Conservation (phyloP, 2,797 vertebrate species). For the Valencia hispanica region DNA sequence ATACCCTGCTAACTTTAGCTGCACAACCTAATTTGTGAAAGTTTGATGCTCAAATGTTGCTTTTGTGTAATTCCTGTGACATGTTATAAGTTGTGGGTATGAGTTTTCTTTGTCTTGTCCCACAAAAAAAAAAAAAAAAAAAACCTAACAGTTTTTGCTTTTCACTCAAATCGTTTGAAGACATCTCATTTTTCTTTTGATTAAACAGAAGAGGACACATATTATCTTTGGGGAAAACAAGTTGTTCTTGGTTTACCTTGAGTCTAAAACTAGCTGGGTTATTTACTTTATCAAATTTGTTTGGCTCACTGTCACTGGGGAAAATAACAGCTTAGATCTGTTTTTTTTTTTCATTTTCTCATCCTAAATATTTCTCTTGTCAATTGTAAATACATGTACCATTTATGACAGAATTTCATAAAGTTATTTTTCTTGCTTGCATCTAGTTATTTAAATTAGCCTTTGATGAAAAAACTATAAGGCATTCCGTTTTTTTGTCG, state of each 20-base stretch:
- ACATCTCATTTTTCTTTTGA: slow-evolving; percentile 23
- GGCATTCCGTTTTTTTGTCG: neutral
- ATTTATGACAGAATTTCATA: slow-evolving; percentile 43
- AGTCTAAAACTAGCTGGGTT: neutral
- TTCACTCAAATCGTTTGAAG: slow-evolving; percentile 36
- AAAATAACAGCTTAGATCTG: neutral
- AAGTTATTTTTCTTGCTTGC: slow-evolving; percentile 43
- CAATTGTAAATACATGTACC: neutral
- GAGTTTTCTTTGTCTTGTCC: slow-evolving; percentile 4
- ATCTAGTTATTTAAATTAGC: slow-evolving; percentile 29
- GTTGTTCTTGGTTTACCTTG: neutral
- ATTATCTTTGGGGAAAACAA: neutral
- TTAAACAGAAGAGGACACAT: neutral
- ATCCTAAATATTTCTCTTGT: neutral
- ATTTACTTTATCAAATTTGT: neutral
- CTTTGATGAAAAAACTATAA: neutral
- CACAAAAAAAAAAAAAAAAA: neutral
- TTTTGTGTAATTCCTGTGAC: neutral
- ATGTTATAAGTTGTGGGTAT: neutral
- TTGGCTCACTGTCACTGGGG: neutral
- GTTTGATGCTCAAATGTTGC: neutral
- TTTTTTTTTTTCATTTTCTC: neutral
- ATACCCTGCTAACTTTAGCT: neutral
- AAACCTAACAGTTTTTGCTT: slow-evolving; percentile 4
- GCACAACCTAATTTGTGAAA: neutral